phyloP scores from a whole-genome alignment of 2,797 vertebrate species.

The Buphagus erythrorhynchus region DNA sequence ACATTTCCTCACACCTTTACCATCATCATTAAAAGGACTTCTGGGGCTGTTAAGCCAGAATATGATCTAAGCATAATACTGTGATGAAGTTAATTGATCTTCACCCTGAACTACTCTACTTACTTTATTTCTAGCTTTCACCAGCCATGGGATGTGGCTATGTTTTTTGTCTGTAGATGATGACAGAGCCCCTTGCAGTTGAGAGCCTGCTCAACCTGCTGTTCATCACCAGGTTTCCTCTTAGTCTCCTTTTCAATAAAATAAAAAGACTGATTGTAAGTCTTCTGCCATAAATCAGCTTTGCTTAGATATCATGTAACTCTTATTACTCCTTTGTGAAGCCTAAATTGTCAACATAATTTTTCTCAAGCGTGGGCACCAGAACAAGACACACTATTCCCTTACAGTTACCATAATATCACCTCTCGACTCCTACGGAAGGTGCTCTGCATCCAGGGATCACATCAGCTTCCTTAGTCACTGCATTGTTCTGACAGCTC shows the following conservation, averaged over 20 bases:
- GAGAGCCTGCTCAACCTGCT: neutral
- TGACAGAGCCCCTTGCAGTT: neutral
- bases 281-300: neutral
- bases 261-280: neutral
- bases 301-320: neutral
- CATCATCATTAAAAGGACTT: neutral
- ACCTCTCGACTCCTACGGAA: neutral
- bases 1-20: neutral
- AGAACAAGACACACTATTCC: neutral
- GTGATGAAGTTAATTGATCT: neutral
- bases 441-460: neutral
- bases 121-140: neutral
- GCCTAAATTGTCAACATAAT: neutral
- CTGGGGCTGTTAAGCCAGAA: neutral
- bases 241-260: neutral
- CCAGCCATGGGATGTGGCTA: neutral
- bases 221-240: neutral
- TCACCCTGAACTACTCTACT: neutral
- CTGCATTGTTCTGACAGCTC: neutral
- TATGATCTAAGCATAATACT: neutral
- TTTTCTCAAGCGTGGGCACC: neutral
- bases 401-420: neutral
- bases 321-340: neutral
- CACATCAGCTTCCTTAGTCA: slow-evolving; percentile 10
- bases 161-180: neutral